Base-by-base conservation (phyloP, 2,888 invertebrate species). In the Ophioninae sp. region DNA sequence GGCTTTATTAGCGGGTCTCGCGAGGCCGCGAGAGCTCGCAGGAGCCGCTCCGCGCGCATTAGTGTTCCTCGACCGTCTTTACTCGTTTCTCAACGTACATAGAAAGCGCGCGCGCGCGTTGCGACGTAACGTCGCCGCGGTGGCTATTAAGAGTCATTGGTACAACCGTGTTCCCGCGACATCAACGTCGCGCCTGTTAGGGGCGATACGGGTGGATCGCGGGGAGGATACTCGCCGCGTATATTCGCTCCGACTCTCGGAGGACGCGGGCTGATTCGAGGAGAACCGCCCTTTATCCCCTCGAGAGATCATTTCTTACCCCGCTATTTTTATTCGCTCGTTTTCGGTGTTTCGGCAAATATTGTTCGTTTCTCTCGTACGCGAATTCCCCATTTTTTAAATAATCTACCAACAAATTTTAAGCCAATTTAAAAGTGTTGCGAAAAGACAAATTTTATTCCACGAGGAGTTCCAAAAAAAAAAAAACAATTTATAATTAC, bases 81-180 rank as follows among this genome's bases (percentile, higher is more conserved):
- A 50, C 17, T 50, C 17, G 5, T 50, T 50, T 50, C 13, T 17
- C 17, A 13, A 13, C 13, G 2, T 0, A 50, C 5, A 50, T 50
- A 10, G 13, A 10, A 0, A 5, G 30, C 30, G 30, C 30, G 30
- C 30, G 10, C 41, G 21, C 41, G 2, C 17, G 20, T 56, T 39
- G 57, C 77, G 64, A 77, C 77, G 74, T 74, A 81, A 83, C 81
- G 75, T 56, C 77, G 78, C 75, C 67, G 78, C 78, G 67, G 23
- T 41, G 62, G 73, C 81, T 78, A 81, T 84, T 84, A 81, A 81
- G 83, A 83, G 80, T 81, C 81, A 81, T 83, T 83, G 75, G 83
- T 83, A 79, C 65, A 81, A 81, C 78, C 83, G 74, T 81, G 80
- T 83, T 81, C 79, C 68, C 68, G 37, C 61, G 59, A 68, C 76